Evolutionary conservation across 2,888 invertebrate genomes (phyloP).

Genomic region (Brachynemurus nebulosus): DNA sequence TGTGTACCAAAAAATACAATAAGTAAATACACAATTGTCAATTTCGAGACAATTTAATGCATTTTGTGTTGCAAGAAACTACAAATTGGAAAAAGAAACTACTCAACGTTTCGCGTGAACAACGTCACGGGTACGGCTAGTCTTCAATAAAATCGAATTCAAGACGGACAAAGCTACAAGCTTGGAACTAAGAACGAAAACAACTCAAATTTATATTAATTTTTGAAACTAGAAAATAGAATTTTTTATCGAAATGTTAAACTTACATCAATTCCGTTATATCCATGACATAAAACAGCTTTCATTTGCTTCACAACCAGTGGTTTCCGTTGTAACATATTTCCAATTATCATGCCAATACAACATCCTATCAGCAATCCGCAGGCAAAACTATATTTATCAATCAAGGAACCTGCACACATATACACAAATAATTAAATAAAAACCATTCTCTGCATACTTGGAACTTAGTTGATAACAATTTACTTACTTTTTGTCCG

Average conservation of each 20-base stretch:
- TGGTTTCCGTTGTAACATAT: conserved; percentile 21
- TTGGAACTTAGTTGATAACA: background rate
- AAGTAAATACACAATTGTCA: too few relatives aligned
- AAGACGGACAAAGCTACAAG: background rate
- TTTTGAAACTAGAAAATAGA: background rate
- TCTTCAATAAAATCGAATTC: too few relatives aligned
- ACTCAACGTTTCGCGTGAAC: too few relatives aligned
- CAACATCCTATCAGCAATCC: conserved; percentile 29
- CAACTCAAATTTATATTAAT: background rate
- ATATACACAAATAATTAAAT: conserved; percentile 4
- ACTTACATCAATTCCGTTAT: conserved; percentile 29
- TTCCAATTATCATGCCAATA: conserved; percentile 27
- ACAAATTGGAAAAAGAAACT: too few relatives aligned
- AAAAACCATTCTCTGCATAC: background rate
- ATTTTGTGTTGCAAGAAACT: too few relatives aligned
- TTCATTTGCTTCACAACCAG: conserved; percentile 27
- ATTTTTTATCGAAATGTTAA: background rate
- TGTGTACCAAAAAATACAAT: too few relatives aligned
- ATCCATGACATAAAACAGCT: conserved; percentile 29
- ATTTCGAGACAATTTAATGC: too few relatives aligned
- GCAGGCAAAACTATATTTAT: conserved; percentile 26
- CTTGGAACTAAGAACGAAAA: background rate
- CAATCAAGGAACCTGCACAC: conserved; percentile 25
- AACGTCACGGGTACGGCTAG: too few relatives aligned
- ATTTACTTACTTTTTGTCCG: background rate